Percentiles rank a stretch among this genome's conserved stretches.
Conservation (phyloP, 2,113 vertebrate species). For the Eulemur macaco region DNA sequence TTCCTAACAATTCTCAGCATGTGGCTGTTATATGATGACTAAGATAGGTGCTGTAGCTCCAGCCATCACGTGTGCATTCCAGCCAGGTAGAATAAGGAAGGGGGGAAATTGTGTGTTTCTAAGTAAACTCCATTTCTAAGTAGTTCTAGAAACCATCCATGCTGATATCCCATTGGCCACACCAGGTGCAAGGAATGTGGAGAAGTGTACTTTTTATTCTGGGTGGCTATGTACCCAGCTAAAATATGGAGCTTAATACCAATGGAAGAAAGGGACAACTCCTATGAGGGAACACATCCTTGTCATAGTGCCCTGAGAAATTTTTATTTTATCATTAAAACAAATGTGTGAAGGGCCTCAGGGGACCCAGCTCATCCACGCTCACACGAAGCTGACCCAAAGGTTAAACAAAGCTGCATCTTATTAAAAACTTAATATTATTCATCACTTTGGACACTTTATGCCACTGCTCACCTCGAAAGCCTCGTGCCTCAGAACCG, state of each 20-base stretch:
- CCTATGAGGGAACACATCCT: not conserved
- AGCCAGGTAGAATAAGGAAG: not conserved
- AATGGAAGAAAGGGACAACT: not conserved
- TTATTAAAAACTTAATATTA: not conserved
- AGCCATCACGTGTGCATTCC: not conserved
- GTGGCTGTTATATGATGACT: not conserved
- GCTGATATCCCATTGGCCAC: not conserved
- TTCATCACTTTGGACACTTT: not conserved
- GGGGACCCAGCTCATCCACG: not conserved
- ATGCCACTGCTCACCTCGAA: not conserved
- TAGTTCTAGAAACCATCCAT: too few species aligned
- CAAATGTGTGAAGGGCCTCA: not conserved
- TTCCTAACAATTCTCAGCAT: not conserved
- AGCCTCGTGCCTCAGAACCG: not conserved
- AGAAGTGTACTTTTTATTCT: not conserved
- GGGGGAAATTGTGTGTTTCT: not conserved
- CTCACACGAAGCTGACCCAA: not conserved
- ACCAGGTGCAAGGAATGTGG: not conserved
- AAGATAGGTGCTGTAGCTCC: not conserved
- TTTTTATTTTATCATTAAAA: not conserved
- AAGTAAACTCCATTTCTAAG: too few species aligned
- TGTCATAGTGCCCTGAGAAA: not conserved
- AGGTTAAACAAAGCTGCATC: not conserved
- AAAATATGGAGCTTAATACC: not conserved
- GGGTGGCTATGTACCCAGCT: not conserved